A percentile compares a stretch with the other conserved stretches of the same genome.
Conservation (phyloP, 92 coral and sea anemone species). For the Metridium senile region DNA sequence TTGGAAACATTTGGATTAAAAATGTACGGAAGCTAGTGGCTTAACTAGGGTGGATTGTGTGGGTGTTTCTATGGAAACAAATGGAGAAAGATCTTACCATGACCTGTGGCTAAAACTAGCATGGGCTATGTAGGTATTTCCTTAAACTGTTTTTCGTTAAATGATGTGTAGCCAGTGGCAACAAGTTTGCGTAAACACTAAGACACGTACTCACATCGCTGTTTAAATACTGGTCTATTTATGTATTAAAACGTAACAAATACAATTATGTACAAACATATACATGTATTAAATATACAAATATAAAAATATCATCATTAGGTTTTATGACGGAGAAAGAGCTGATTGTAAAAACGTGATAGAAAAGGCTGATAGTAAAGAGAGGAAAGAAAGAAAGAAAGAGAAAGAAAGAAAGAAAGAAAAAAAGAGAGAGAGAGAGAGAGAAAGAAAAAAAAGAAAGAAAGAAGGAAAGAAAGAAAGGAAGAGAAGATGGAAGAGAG, state of each 20-base stretch:
- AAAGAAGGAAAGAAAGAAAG: neutral
- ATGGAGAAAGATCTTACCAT: too few relatives aligned
- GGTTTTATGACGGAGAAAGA: neutral
- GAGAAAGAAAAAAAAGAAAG: neutral
- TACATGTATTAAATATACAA: neutral
- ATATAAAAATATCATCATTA: neutral
- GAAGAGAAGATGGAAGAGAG: neutral
- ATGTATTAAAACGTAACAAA: neutral
- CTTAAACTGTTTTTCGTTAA: too few relatives aligned
- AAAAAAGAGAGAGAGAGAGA: neutral
- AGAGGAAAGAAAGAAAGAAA: neutral
- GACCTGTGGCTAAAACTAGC: too few relatives aligned
- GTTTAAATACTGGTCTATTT: neutral
- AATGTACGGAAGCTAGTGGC: too few relatives aligned
- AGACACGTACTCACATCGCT: neutral
- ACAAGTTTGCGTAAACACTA: neutral
- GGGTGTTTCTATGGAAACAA: too few relatives aligned
- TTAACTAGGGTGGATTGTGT: too few relatives aligned
- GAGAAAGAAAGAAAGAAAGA: neutral
- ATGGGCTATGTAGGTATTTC: too few relatives aligned
- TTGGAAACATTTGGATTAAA: too few relatives aligned
- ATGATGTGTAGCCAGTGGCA: too few relatives aligned
- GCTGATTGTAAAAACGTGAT: neutral
- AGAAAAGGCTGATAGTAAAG: neutral
- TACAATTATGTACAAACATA: slow-evolving; percentile 6